Evolutionary conservation across 2,888 invertebrate genomes (phyloP).

Genomic region (Lasius platythorax): DNA sequence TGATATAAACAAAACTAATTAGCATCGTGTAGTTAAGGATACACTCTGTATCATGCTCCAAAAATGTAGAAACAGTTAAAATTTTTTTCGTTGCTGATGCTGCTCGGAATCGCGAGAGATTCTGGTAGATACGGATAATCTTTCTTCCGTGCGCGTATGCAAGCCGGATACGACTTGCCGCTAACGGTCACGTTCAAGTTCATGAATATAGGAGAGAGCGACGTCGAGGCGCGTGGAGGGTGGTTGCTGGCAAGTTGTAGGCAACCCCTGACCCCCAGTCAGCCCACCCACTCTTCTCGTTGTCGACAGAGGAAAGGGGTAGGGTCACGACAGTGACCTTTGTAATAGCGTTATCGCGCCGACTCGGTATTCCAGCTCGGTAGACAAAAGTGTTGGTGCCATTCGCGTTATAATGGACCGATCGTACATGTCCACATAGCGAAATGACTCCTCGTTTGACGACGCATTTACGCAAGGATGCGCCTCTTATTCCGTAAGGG

Average conservation of each 20-base stretch:
- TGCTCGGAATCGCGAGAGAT: neutral
- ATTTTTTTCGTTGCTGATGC: conserved; percentile 4
- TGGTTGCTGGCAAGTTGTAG: conserved; percentile 39
- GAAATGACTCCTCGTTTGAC: neutral
- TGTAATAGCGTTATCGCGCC: conserved; percentile 54
- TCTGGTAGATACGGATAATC: neutral
- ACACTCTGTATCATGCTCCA: neutral
- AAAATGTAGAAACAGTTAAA: conserved; percentile 1
- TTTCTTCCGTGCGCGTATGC: conserved; percentile 2
- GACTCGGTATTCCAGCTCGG: conserved; percentile 39
- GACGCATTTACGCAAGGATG: neutral
- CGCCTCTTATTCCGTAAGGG: neutral
- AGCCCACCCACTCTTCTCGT: conserved; percentile 29
- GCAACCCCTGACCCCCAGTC: conserved; percentile 45
- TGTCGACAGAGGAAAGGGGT: neutral
- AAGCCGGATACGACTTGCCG: conserved; percentile 13
- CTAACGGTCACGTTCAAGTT: conserved; percentile 60
- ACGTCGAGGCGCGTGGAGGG: conserved; percentile 11
- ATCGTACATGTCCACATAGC: neutral
- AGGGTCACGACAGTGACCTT: conserved; percentile 63
- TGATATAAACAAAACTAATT: neutral
- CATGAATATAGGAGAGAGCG: conserved; percentile 54
- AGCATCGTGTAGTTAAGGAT: neutral
- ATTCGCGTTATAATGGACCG: conserved; percentile 19
- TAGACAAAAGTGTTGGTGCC: conserved; percentile 49